Evolutionary conservation across 1,140 invertebrate genomes (phyloP).

Genomic region (Psilanteris sp.): DNA sequence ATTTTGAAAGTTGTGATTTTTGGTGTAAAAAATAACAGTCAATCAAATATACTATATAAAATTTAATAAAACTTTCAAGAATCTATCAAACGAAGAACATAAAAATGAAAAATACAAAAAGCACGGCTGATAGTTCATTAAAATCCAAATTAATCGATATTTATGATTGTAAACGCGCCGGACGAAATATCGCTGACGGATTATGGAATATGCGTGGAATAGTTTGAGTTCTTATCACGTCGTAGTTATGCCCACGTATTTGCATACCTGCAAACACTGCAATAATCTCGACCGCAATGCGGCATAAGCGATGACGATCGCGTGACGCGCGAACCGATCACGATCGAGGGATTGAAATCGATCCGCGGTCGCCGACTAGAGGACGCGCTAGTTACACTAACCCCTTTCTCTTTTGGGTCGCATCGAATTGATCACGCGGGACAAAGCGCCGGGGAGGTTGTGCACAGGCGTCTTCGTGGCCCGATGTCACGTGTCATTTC

Average conservation of each 20-base stretch:
- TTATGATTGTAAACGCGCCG: slow-evolving; percentile 10
- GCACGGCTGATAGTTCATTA: too few relatives aligned
- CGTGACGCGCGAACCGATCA: slow-evolving; percentile 69
- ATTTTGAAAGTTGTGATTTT: too few relatives aligned
- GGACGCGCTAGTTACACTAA: slow-evolving; percentile 51
- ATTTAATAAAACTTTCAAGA: too few relatives aligned
- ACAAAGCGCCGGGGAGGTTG: neutral
- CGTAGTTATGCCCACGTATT: slow-evolving; percentile 5
- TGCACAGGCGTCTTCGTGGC: slow-evolving; percentile 5
- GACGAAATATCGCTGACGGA: too few relatives aligned
- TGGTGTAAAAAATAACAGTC: too few relatives aligned
- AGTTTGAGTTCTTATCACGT: slow-evolving; percentile 17
- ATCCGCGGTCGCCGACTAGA: slow-evolving; percentile 11
- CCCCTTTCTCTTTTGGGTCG: slow-evolving; percentile 45
- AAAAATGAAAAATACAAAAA: too few relatives aligned
- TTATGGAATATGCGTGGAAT: neutral
- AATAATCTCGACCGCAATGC: slow-evolving; percentile 72
- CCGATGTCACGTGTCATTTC: slow-evolving; percentile 39
- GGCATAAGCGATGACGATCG: slow-evolving; percentile 63
- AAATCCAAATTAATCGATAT: neutral
- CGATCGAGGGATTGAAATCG: slow-evolving; percentile 52
- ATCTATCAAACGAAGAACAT: too few relatives aligned
- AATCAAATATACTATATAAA: too few relatives aligned
- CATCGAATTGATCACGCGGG: slow-evolving; percentile 27
- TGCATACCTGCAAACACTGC: slow-evolving; percentile 73